Evolutionary conservation across 1,140 invertebrate genomes (phyloP).

Genomic region (Thalassaphorura encarpata): DNA sequence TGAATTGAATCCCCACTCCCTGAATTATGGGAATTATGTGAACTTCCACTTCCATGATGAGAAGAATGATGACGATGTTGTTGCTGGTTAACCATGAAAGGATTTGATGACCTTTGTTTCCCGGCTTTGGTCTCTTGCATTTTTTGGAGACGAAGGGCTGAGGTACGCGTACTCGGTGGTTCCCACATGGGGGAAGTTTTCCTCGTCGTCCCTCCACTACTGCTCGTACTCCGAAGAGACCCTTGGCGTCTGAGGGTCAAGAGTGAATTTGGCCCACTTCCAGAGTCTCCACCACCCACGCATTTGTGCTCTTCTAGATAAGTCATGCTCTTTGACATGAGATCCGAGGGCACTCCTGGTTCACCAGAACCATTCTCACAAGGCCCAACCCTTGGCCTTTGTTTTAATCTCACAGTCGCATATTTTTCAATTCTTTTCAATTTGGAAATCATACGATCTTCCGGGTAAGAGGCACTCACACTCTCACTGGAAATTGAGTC

Average conservation of each 20-base stretch:
- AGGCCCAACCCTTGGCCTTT: background rate
- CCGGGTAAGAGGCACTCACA: background rate
- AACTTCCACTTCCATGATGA: background rate
- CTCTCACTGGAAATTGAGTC: no score
- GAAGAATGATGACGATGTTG: background rate
- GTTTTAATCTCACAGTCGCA: slow-evolving; percentile 21
- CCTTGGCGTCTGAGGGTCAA: slow-evolving; percentile 20
- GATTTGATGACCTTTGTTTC: no score
- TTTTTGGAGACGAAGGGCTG: slow-evolving; percentile 23
- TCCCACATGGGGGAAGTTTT: slow-evolving; percentile 14
- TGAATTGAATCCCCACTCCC: slow-evolving; percentile 26
- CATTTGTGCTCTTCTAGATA: slow-evolving; percentile 27
- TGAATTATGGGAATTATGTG: slow-evolving; percentile 15
- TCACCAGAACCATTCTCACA: background rate
- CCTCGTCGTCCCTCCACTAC: no score
- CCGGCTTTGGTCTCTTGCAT: slow-evolving; percentile 26
- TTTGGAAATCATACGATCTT: slow-evolving; percentile 15
- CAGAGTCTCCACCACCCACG: background rate
- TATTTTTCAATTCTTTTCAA: slow-evolving; percentile 29
- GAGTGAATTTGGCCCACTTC: background rate
- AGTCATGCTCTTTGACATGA: slow-evolving; percentile 30
- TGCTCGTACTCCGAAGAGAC: no score
- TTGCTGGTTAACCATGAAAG: background rate
- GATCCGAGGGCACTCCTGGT: background rate
- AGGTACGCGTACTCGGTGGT: slow-evolving; percentile 22